Evolutionary conservation across 2,113 vertebrate species (phyloP), one percentile per base, ranked within the genome.

Genomic region (Poeciliopsis occidentalis): DNA sequence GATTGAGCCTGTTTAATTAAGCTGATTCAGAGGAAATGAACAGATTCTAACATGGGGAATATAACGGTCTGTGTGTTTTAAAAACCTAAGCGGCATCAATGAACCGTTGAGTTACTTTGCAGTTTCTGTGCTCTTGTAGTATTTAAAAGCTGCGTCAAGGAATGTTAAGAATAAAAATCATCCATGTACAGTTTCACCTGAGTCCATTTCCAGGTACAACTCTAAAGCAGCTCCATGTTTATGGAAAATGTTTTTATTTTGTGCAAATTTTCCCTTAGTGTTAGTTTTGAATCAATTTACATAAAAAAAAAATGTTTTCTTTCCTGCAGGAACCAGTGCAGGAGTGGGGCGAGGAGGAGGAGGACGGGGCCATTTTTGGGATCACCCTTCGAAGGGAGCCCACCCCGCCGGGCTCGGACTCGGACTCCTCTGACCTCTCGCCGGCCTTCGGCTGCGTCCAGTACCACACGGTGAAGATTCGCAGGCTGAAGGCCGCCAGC

Each of bases 281-380:
- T 81, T 4, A 61, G 10, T 57, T 8, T 57, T n/a, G 34, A 37
- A 10, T 37, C 34, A 11, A 3, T 37, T 32, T 7, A 29, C 29
- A 31, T 32, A 7, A 7, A 7, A 29, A 29, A 29, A 29, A 29
- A 29, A 29, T 54, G 22, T n/a, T 57, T 24, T 61, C n/a, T 63
- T 0, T 22, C 11, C 29, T 44, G 51, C 83, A 97, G 96, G 94
- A 95, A 60, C 95, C 95, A 0, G 92, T 96, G 1, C 96, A 97
- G 85, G 96, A 95, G 85, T 97, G 96, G 96, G 96, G 95, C 1
- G 96, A 97, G 84, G 96, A 97, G 89, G 92, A 92, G 32, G 96
- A 97, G 80, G 95, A 96, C 1, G 96, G 95, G 0, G 95, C 94
- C 0, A 89, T 97, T 76, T 97, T 95, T 30, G 95, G 94, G 26